Base-by-base conservation (phyloP, 1,140 invertebrate species). In the Drosophila arawakana region DNA sequence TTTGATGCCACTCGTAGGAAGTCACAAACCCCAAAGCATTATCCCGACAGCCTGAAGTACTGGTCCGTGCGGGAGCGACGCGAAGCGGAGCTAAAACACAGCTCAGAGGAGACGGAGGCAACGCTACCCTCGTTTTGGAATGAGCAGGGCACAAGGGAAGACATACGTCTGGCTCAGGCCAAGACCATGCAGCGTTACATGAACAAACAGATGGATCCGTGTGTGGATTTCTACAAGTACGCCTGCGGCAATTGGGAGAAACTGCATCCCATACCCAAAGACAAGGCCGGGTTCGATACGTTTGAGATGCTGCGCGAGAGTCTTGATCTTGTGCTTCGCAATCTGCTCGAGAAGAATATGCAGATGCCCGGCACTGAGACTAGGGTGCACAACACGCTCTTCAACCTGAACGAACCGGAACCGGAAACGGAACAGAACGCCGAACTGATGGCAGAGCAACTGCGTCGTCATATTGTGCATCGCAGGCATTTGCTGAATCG, bases 171-270 rank as follows among this genome's bases (percentile, higher is more conserved):
- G 15, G 93, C 93, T n/a, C 94, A 94, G 84, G 93, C 93, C 7
- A 94, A 94, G 72, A 94, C 95, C 70, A 97, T 97, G 96, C 93
- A 93, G 72, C 94, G 95, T 66, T 96, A 96, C 77, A 97, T 98
- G 96, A 96, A 98, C 81, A 91, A 82, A 0, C 93, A 91, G 13
- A 94, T 94, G 0, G 95, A 98, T 93, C 98, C 98, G 0, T 99
- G 98, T 91, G 93, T 96, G 2, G 97, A 99, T 91, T 99, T 98
- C 91, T 98, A 98, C 92, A 95, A 97, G 82, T 98, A 96, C 84
- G 95, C 97, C 0, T 98, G 97, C 90, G 97, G 97, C 11, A 96
- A 97, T 75, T 98, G 97, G 97, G 95, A 95, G 30, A 94, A 94
- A 30, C 93, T 95, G 46, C 97, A 98, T 93, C 96, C 96, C 0